phyloP scores from a whole-genome alignment of 64 coral and sea anemone species.

The Platygyra sinensis region DNA sequence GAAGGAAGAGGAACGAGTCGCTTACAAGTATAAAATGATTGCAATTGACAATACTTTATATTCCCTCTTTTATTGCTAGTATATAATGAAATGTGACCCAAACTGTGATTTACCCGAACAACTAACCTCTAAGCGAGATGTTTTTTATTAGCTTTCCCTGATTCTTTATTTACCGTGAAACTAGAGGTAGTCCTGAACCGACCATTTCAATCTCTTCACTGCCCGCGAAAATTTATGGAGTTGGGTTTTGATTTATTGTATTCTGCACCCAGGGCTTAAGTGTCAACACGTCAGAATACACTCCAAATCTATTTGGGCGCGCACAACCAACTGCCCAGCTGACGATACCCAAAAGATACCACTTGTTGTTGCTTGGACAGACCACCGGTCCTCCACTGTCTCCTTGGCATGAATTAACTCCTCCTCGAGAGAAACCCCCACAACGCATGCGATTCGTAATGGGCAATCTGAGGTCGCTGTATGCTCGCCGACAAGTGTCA shows the following conservation, averaged over 20 bases:
- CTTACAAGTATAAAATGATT: too few species aligned
- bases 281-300: constrained; percentile 84
- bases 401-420: constrained; percentile 87
- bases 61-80: too few species aligned
- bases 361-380: constrained; percentile 52
- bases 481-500: constrained; percentile 55
- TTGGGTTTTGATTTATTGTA: constrained; percentile 40
- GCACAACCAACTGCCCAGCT: constrained; percentile 91
- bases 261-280: constrained; percentile 82
- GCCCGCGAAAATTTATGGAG: too few species aligned
- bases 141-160: too few species aligned
- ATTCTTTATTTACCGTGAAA: too few species aligned
- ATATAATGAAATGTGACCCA: too few species aligned
- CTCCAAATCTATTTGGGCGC: constrained; percentile 77
- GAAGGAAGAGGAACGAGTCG: too few species aligned
- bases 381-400: constrained; percentile 88
- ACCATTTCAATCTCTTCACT: too few species aligned
- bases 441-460: constrained; percentile 86
- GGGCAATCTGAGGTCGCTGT: constrained; percentile 54
- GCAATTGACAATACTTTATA: too few species aligned
- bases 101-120: too few species aligned
- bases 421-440: constrained; percentile 62
- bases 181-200: too few species aligned
- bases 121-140: too few species aligned
- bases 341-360: constrained; percentile 71